These are phyloP conservation scores for Leucophenga varia DNA, from an alignment of 1,140 invertebrate species.

Conservation along the genomic window DNA sequence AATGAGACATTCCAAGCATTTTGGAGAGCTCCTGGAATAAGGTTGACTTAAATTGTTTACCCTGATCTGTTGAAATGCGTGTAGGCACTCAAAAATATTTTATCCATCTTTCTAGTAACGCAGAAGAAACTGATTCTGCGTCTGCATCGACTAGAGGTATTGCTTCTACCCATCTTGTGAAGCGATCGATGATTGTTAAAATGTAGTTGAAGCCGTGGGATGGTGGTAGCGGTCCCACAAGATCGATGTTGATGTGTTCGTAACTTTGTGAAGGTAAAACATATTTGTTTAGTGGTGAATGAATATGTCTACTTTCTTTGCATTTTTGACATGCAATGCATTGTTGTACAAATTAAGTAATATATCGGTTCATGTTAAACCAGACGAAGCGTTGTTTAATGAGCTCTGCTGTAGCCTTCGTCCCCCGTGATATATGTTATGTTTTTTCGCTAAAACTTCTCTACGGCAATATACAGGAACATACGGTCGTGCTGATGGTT, in stretches of 20 bases:
- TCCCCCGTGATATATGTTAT: neutral
- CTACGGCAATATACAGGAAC: neutral
- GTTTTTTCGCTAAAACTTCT: neutral
- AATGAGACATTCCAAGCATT: too few relatives aligned
- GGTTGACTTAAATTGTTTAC: too few relatives aligned
- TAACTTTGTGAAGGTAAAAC: slow-evolving; percentile 1
- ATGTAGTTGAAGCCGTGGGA: too few relatives aligned
- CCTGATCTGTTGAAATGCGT: too few relatives aligned
- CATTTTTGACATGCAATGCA: slow-evolving; percentile 35
- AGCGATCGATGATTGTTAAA: too few relatives aligned
- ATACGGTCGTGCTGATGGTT: neutral
- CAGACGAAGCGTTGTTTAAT: too few relatives aligned
- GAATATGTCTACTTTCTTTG: slow-evolving; percentile 33
- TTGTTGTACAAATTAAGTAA: neutral
- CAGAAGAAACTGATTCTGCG: too few relatives aligned
- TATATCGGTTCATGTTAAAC: neutral
- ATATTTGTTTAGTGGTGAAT: slow-evolving; percentile 3
- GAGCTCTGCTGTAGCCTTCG: neutral
- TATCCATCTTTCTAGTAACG: too few relatives aligned
- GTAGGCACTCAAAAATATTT: too few relatives aligned
- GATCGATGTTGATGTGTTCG: slow-evolving; percentile 38
- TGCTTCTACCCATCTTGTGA: too few relatives aligned
- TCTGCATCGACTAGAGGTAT: too few relatives aligned
- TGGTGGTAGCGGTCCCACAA: slow-evolving; percentile 45
- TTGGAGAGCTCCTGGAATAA: too few relatives aligned